A percentile compares a stretch with the other conserved stretches of the same genome.
phyloP scores from a whole-genome alignment of 2,888 invertebrate genomes.

The Neocrepidodera transversa region DNA sequence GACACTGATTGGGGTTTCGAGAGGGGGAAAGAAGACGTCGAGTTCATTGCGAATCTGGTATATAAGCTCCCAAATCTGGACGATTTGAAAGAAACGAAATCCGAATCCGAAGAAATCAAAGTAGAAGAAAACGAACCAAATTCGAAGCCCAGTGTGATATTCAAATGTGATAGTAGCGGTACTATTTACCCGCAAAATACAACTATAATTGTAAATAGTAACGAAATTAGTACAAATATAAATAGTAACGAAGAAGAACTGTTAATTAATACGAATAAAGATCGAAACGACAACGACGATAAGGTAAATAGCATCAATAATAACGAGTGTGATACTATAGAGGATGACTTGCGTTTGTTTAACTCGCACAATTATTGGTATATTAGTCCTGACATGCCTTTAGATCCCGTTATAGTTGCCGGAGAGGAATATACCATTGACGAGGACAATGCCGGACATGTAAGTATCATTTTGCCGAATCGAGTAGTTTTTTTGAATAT shows the following conservation, averaged over 20 bases:
- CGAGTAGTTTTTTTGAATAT: not conserved
- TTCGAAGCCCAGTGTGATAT: slow-evolving; percentile 40
- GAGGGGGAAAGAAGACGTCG: not conserved
- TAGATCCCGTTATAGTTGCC: slow-evolving; percentile 60
- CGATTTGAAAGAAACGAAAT: slow-evolving; percentile 22
- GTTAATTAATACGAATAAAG: slow-evolving; percentile 15
- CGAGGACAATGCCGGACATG: slow-evolving; percentile 15
- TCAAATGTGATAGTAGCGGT: slow-evolving; percentile 40
- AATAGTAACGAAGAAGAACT: slow-evolving; percentile 23
- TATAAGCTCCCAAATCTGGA: not conserved
- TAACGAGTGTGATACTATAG: slow-evolving; percentile 44
- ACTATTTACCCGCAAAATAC: slow-evolving; percentile 34
- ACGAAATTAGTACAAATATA: slow-evolving; percentile 27
- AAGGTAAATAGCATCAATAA: slow-evolving; percentile 42
- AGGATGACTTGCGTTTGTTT: slow-evolving; percentile 60
- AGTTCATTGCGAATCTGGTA: not conserved
- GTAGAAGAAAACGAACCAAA: slow-evolving; percentile 17
- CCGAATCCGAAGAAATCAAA: slow-evolving; percentile 33
- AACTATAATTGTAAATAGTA: slow-evolving; percentile 26
- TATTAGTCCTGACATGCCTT: slow-evolving; percentile 62
- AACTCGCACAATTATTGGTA: slow-evolving; percentile 67
- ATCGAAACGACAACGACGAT: slow-evolving; percentile 27
- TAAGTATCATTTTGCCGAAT: slow-evolving; percentile 20
- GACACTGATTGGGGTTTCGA: not conserved
- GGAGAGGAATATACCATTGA: slow-evolving; percentile 36